Evolutionary conservation across 2,888 invertebrate species (phyloP).

Genomic region (Oligia fasciuncula): DNA sequence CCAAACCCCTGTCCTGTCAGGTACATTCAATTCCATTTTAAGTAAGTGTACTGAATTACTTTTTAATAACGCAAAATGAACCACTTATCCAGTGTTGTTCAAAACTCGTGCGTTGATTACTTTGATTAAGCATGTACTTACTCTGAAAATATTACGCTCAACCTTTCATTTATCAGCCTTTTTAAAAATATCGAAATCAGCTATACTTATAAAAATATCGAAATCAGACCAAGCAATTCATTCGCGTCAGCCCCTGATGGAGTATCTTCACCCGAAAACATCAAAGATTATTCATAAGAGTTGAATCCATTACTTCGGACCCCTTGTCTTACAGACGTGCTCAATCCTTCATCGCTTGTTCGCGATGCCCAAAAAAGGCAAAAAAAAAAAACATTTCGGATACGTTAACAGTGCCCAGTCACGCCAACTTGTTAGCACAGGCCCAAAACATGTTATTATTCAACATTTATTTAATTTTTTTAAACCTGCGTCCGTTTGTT

Average conservation of each 20-base stretch:
- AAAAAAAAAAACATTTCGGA: constrained; percentile 75
- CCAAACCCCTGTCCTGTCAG: background rate
- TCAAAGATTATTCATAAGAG: constrained; percentile 69
- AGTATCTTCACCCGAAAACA: constrained; percentile 70
- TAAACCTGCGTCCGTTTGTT: constrained; percentile 74
- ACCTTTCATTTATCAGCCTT: constrained; percentile 55
- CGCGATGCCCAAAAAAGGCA: constrained; percentile 67
- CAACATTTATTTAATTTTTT: constrained; percentile 87
- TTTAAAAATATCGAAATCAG: constrained; percentile 32
- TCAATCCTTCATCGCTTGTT: constrained; percentile 82
- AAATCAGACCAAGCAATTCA: constrained; percentile 66
- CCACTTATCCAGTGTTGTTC: constrained; percentile 33
- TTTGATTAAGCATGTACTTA: constrained; percentile 59
- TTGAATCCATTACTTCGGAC: constrained; percentile 78
- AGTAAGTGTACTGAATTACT: constrained; percentile 23
- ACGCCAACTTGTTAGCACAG: constrained; percentile 86
- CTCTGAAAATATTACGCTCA: constrained; percentile 50
- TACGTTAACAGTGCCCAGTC: constrained; percentile 87
- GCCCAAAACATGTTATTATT: constrained; percentile 85
- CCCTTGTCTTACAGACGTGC: constrained; percentile 74
- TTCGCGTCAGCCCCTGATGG: constrained; percentile 66
- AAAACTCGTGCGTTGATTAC: constrained; percentile 45
- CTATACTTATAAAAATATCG: constrained; percentile 60
- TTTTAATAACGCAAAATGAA: constrained; percentile 27
- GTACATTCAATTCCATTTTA: constrained; percentile 14